Percentiles rank a stretch among this genome's conserved stretches.
Conservation (phyloP, 2,113 vertebrate genomes). For the Nycticryphes semicollaris region DNA sequence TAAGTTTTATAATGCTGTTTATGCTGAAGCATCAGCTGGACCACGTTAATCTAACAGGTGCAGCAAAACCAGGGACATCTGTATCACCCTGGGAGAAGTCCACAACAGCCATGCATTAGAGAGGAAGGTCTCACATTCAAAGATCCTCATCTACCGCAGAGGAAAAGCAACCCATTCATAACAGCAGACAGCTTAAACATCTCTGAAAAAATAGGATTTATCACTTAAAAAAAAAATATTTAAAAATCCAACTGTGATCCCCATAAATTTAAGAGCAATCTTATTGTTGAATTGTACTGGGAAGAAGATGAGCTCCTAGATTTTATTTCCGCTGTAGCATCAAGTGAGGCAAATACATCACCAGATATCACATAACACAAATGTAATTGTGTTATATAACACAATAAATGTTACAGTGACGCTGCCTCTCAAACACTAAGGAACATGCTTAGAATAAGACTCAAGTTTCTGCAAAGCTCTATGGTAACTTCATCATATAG, state of each 20-base stretch:
- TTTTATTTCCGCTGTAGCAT: neutral
- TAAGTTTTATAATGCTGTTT: neutral
- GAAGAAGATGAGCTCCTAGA: neutral
- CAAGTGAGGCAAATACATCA: neutral
- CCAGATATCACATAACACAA: neutral
- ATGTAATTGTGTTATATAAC: neutral
- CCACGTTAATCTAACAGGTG: neutral
- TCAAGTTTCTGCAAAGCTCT: neutral
- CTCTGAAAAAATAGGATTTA: neutral
- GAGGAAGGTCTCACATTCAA: neutral
- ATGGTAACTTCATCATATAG: neutral
- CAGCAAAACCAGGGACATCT: neutral
- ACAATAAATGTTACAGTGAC: neutral
- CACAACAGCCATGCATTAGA: neutral
- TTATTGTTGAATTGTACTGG: neutral
- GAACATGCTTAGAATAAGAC: neutral
- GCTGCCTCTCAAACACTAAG: neutral
- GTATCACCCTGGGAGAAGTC: neutral
- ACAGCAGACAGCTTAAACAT: neutral
- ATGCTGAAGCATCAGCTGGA: neutral
- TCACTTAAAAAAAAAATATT: neutral
- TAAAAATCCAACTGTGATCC: neutral
- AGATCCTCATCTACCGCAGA: neutral
- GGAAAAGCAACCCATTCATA: neutral
- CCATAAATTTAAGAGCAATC: neutral